Conservation (phyloP, 1,140 invertebrate genomes). For the Hyphantria cunea region DNA sequence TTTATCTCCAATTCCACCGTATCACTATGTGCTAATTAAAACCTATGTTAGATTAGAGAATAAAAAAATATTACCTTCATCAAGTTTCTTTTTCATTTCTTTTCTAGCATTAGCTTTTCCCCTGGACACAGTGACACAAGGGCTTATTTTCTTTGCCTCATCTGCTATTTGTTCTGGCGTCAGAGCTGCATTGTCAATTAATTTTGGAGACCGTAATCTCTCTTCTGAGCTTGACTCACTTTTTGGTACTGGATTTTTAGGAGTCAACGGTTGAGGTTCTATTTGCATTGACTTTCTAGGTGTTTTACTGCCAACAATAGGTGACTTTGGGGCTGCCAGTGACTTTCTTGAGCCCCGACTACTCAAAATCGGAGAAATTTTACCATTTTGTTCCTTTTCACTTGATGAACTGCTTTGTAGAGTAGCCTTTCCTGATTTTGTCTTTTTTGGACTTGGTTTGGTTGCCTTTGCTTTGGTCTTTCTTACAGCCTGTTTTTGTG, state of each 20-base stretch:
- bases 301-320: constrained; percentile 18
- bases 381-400: constrained; percentile 26
- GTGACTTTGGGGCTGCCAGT: constrained; percentile 13
- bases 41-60: too few species aligned
- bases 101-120: constrained; percentile 68
- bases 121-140: constrained; percentile 59
- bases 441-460: neutral
- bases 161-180: constrained; percentile 55
- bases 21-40: too few species aligned
- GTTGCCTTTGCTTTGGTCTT: constrained; percentile 5
- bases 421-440: neutral
- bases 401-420: constrained; percentile 28
- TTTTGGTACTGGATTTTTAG: constrained; percentile 43
- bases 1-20: too few species aligned
- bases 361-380: constrained; percentile 16
- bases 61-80: constrained; percentile 51
- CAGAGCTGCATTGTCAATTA: constrained; percentile 29
- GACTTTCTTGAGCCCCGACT: constrained; percentile 22
- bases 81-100: constrained; percentile 65
- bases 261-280: neutral
- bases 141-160: constrained; percentile 56
- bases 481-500: constrained; percentile 7
- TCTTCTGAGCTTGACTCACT: constrained; percentile 69
- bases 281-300: constrained; percentile 38
- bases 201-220: constrained; percentile 54